Evolutionary conservation across 2,888 invertebrate genomes (phyloP).

Genomic region (Pheosia tremula): DNA sequence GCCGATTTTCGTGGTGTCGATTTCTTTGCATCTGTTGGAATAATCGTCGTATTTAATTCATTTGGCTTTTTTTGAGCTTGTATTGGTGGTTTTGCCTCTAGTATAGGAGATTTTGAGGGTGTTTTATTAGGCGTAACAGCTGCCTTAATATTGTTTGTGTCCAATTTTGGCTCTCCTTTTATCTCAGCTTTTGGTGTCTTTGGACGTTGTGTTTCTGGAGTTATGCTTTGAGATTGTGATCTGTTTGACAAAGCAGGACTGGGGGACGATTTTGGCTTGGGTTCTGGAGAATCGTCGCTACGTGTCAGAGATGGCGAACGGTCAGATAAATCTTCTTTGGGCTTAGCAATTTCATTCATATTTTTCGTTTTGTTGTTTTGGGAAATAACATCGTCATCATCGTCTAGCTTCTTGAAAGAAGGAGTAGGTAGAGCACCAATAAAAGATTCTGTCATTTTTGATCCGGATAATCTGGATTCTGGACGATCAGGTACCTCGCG

Average conservation of each 20-base stretch:
- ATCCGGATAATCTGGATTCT: constrained; percentile 74
- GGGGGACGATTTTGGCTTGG: constrained; percentile 58
- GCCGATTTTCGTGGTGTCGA: constrained; percentile 71
- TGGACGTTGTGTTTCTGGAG: constrained; percentile 67
- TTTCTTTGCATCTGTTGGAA: constrained; percentile 62
- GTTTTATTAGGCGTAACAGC: constrained; percentile 53
- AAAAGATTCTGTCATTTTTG: constrained; percentile 80
- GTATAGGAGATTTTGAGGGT: constrained; percentile 60
- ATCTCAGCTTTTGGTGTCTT: constrained; percentile 70
- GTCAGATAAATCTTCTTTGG: constrained; percentile 68
- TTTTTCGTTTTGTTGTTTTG: constrained; percentile 64
- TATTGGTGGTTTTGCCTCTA: constrained; percentile 58
- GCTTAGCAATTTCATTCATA: constrained; percentile 44
- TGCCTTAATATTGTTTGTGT: constrained; percentile 46
- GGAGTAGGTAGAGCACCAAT: constrained; percentile 70
- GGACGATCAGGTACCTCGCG: constrained; percentile 68
- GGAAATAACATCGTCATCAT: constrained; percentile 75
- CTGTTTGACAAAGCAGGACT: constrained; percentile 53
- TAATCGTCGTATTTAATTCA: constrained; percentile 63
- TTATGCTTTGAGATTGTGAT: constrained; percentile 57
- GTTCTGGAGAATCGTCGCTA: constrained; percentile 80
- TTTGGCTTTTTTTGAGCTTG: constrained; percentile 66
- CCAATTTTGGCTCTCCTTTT: constrained; percentile 51
- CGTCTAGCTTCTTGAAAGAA: constrained; percentile 66
- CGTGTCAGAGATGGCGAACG: constrained; percentile 79